Evolutionary conservation across 2,888 invertebrate species (phyloP).

Genomic region (Altica lythri): DNA sequence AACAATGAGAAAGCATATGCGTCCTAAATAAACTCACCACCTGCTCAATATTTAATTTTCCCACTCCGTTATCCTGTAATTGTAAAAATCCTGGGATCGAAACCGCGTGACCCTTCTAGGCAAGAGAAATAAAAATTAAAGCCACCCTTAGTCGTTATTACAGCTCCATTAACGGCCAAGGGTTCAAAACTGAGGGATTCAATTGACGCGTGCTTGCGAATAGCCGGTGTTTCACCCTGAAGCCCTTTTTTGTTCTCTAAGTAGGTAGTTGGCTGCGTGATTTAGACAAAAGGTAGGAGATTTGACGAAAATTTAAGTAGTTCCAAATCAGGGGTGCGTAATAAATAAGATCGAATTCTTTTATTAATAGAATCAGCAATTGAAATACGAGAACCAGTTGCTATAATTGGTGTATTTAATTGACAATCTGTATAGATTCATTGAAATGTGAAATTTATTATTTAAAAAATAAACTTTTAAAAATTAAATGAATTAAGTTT

Average conservation of each 20-base stretch:
- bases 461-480: no score
- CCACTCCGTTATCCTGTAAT: not conserved
- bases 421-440: no score
- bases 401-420: no score
- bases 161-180: conserved; percentile 30
- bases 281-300: conserved; percentile 49
- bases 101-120: conserved; percentile 3
- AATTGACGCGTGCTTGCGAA: conserved; percentile 35
- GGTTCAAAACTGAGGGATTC: conserved; percentile 24
- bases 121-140: conserved; percentile 9
- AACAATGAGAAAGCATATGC: no score
- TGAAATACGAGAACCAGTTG: no score
- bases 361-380: no score
- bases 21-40: no score
- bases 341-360: no score
- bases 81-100: not conserved
- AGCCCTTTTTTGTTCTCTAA: conserved; percentile 20
- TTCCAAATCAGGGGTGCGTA: no score
- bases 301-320: conserved; percentile 40
- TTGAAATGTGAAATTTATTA: no score
- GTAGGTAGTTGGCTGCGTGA: conserved; percentile 43
- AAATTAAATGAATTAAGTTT: no score
- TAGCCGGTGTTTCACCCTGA: conserved; percentile 24
- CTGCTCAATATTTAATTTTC: not conserved
- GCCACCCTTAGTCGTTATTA: conserved; percentile 25